Conservation (phyloP, 2,113 vertebrate genomes). For the Archocentrus centrarchus region DNA sequence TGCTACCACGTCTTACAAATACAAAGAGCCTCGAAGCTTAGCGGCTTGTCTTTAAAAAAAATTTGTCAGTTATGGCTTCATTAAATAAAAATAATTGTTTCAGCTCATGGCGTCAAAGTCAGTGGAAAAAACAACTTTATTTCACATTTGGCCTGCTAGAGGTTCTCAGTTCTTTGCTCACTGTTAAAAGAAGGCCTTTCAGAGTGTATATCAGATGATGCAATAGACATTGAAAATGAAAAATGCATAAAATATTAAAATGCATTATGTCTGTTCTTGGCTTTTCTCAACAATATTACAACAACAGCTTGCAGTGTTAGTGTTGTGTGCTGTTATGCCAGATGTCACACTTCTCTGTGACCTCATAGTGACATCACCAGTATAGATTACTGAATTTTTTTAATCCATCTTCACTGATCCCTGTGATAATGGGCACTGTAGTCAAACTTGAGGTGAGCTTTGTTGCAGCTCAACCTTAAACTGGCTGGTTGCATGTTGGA, state of each 20-base stretch:
- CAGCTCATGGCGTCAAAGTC: not conserved
- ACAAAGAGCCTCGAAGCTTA: not conserved
- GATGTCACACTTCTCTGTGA: not conserved
- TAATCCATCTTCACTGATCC: not conserved
- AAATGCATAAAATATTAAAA: slow-evolving; percentile 4
- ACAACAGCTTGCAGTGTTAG: not conserved
- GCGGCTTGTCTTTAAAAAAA: not conserved
- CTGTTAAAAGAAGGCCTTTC: not conserved
- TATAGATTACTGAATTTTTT: not conserved
- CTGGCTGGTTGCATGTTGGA: not conserved
- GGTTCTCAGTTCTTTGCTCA: not conserved
- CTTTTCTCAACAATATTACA: slow-evolving; percentile 5
- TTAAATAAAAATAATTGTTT: not conserved
- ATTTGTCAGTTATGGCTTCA: not conserved
- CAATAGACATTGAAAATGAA: not conserved
- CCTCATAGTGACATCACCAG: not conserved
- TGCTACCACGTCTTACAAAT: not conserved
- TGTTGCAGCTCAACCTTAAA: not conserved
- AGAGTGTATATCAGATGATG: not conserved
- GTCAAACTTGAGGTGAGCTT: not conserved
- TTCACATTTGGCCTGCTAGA: not conserved
- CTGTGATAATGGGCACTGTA: not conserved
- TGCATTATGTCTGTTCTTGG: not conserved
- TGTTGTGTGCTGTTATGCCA: slow-evolving; percentile 1
- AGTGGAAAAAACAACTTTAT: not conserved